Evolutionary conservation across 2,888 invertebrate species (phyloP), one percentile per base, ranked within the genome.

Genomic region (Heteropelma amictum): DNA sequence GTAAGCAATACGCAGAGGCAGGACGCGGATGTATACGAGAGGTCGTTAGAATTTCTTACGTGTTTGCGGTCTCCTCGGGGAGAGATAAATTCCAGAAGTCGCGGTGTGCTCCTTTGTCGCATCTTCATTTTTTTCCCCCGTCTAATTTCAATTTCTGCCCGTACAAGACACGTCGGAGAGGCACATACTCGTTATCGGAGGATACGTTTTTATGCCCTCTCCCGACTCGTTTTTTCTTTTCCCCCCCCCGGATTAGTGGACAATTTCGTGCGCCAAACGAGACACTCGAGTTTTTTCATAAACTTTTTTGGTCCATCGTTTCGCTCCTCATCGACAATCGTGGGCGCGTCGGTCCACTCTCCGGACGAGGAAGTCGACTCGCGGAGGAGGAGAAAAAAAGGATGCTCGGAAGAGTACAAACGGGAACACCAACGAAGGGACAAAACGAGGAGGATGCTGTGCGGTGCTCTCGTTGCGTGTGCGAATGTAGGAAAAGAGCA

Each of bases 341-440:
- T 49, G 26, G n/a, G 47, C 12, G n/a, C 12, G 6, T 49, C 40
- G 49, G 45, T 14, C n/a, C 51, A 12, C 14, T 53, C 5, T 21
- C 10, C 21, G 33, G 21, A 45, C 21, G 30, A 33, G 12, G 12
- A 14, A 38, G 12, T 14, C n/a, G 35, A 10, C 30, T 6, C 4
- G 1, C 42, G 42, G 61, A 45, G 19, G 42, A 26, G 10, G 28
- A 17, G 14, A 17, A 58, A 53, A 56, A 61, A 35, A 47, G 28
- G 33, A 56, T 40, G 47, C 19, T 21, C 14, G 19, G 45, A 58
- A 51, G 53, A 74, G 38, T 40, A 26, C 28, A 30, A 64, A 51
- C 21, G 56, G 38, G 73, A 74, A 74, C 73, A 69, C 73, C 73
- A 69, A 74, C 64, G 73, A 69, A 63, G 73, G 42, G 49, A 74